Evolutionary conservation across 2,888 invertebrate species (phyloP).

Genomic region (Netelia virgata): DNA sequence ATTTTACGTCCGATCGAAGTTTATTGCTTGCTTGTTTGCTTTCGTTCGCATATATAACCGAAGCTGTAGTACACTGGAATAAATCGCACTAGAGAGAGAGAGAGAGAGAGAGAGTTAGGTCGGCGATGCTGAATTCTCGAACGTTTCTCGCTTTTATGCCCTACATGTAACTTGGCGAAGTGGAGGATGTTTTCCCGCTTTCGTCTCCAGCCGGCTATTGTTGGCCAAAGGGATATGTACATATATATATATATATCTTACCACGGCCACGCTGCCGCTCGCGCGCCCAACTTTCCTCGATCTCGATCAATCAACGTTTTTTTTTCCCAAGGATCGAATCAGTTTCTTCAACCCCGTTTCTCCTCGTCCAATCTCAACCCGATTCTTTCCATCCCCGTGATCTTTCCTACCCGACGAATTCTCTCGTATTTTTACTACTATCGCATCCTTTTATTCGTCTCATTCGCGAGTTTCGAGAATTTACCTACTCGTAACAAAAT

Average conservation of each 20-base stretch:
- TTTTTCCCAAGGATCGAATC: constrained; percentile 1
- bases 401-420: neutral
- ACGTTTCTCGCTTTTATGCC: constrained; percentile 21
- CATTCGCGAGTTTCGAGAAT: too few relatives aligned
- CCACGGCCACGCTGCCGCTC: constrained; percentile 21
- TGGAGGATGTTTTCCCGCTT: constrained; percentile 46
- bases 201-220: constrained; percentile 33
- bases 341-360: constrained; percentile 38
- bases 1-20: constrained; percentile 77
- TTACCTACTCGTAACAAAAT: too few relatives aligned
- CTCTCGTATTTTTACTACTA: neutral
- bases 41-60: constrained; percentile 76
- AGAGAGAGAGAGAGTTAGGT: neutral
- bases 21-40: constrained; percentile 79
- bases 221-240: constrained; percentile 53
- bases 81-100: constrained; percentile 71
- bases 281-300: constrained; percentile 1
- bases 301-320: constrained; percentile 57
- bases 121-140: constrained; percentile 22
- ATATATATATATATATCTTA: neutral
- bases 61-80: constrained; percentile 65
- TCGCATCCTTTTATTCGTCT: too few relatives aligned
- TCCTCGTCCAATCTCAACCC: neutral
- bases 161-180: neutral
- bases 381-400: constrained; percentile 3